Base-by-base conservation (phyloP, 35 echinoderm and acorn worm species). In the Acanthaster planci region DNA sequence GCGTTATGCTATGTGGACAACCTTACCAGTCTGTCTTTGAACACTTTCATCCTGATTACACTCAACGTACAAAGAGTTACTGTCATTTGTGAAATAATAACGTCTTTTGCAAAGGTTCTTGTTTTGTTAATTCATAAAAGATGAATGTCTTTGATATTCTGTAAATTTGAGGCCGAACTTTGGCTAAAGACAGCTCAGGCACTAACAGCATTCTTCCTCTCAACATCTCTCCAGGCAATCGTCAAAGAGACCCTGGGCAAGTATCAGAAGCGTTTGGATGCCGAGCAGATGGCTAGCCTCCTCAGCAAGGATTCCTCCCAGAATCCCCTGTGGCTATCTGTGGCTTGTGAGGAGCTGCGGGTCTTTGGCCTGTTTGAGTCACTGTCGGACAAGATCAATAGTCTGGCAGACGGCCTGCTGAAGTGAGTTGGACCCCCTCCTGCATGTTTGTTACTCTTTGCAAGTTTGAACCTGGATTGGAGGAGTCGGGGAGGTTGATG, bases 321-420 rank as follows among this genome's bases (percentile, higher is more conserved):
- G 90, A 92, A 92, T 83, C 90, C 90, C 60, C 67, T 92, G 39
- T 92, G 90, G 90, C 40, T 92, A 21, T 86, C 90, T 5, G 78
- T 92, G 38, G 90, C 90, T 3, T 92, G 90, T 34, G 90, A 92
- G 52, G 90, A 92, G 67, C 90, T 92, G 8, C 21, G 90, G 8
- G 85, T 92, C 21, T 92, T 83, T 84, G 90, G 90, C 36, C 22
- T 78, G 23, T 92, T 92, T 79, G 77, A 87, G 34, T 87, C 87
- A 67, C 40, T 92, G 12, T 83, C 84, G 2, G 85, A 92, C 34
- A 92, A 92, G 78, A 92, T 92, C 79, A 92, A 87, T 78, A 87
- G 77, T 16, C 35, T 92, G 10, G 77, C 90, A n/a, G 90, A 92
- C 55, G 90, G 90, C 1, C 60, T 92, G 36, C 79, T 92, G 8